A percentile compares a stretch with the other conserved stretches of the same genome.
Evolutionary conservation across 2,113 vertebrate genomes (phyloP).

Genomic region (Pedionomus torquatus): DNA sequence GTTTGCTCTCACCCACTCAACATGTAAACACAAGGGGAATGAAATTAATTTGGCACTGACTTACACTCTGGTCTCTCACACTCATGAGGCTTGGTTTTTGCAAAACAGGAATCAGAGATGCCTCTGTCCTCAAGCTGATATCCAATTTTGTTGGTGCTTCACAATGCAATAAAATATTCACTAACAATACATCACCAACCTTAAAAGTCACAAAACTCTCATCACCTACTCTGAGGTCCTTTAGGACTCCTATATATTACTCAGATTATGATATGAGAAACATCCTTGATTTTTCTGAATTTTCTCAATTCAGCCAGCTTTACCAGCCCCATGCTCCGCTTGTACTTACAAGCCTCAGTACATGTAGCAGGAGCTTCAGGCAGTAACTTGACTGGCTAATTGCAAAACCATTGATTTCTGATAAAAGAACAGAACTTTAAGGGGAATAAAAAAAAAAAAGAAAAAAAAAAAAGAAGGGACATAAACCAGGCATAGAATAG

Average conservation of each 20-base stretch:
- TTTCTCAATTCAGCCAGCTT: not conserved
- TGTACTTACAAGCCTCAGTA: not conserved
- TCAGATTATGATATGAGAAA: not conserved
- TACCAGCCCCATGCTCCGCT: not conserved
- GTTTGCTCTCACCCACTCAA: slow-evolving; percentile 57
- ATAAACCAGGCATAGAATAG: not conserved
- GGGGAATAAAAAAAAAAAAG: fast-evolving
- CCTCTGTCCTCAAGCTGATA: not conserved
- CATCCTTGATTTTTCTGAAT: not conserved
- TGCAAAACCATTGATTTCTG: not conserved
- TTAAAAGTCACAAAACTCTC: not conserved
- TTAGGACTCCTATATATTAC: not conserved
- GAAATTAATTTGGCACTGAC: not conserved
- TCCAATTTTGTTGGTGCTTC: not conserved
- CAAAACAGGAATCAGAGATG: not conserved
- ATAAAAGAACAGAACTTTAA: not conserved
- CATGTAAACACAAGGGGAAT: slow-evolving; percentile 40
- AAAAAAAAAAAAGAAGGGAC: fast-evolving
- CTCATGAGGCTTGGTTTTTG: not conserved
- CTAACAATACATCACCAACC: not conserved
- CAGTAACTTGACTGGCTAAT: not conserved
- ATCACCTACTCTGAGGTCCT: not conserved
- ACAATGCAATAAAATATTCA: not conserved
- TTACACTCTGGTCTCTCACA: not conserved
- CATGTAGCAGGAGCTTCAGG: not conserved